Evolutionary conservation across 1,140 invertebrate species (phyloP).

Genomic region (Brachionus paranguensis): DNA sequence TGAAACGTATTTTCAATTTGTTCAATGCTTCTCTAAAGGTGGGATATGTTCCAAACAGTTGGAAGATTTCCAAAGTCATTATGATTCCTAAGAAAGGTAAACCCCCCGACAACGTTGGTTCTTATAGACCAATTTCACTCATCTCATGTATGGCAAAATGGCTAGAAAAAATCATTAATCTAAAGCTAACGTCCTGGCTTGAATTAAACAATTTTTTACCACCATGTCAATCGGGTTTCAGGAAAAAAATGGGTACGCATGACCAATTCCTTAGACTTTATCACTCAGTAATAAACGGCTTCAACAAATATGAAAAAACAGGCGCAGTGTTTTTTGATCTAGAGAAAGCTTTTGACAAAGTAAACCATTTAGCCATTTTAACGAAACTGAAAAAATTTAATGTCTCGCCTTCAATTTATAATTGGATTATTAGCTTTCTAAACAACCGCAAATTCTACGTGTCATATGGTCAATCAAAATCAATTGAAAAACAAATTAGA

Average conservation of each 20-base stretch:
- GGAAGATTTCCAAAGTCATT: constrained; percentile 29
- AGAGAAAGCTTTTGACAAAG: constrained; percentile 27
- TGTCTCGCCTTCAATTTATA: not conserved
- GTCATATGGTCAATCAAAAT: not conserved
- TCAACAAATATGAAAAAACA: not conserved
- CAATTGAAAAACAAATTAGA: not conserved
- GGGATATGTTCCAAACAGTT: constrained; percentile 5
- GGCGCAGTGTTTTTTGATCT: not conserved
- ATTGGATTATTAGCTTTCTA: not conserved
- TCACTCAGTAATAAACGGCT: not conserved
- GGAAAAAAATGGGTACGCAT: not conserved
- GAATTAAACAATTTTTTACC: constrained; percentile 18
- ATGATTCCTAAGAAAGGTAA: constrained; percentile 42
- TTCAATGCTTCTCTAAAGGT: not conserved
- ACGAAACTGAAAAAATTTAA: not conserved
- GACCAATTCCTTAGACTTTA: constrained; percentile 10
- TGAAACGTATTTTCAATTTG: not conserved
- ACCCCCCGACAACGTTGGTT: not conserved
- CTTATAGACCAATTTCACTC: constrained; percentile 41
- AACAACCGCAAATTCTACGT: not conserved
- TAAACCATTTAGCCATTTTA: not conserved
- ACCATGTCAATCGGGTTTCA: not conserved
- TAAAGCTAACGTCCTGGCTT: not conserved
- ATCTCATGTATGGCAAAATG: constrained; percentile 32
- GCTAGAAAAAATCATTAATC: constrained; percentile 40